Conservation (phyloP, 23 tunicate genomes). For the Halocynthia roretzi region DNA sequence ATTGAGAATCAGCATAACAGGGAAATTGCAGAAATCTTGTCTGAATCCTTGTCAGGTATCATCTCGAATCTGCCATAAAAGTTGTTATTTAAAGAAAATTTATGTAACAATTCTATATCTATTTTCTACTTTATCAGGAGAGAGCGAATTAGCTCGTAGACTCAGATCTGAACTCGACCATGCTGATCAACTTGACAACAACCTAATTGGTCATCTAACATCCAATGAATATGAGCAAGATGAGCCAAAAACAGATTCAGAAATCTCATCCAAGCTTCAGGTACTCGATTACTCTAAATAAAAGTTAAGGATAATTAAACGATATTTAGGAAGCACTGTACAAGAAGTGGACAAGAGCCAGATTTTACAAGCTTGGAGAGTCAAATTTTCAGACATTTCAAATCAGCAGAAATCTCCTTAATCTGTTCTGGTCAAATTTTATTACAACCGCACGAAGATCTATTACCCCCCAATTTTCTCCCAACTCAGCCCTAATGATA, state of each 20-base stretch:
- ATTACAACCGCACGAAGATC: too few relatives aligned
- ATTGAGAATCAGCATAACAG: constrained; percentile 52
- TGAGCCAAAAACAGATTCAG: constrained; percentile 42
- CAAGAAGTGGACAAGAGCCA: too few relatives aligned
- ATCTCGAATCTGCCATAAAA: not conserved
- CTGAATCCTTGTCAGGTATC: constrained; percentile 39
- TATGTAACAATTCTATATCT: not conserved
- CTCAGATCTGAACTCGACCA: constrained; percentile 70
- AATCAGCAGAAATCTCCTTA: too few relatives aligned
- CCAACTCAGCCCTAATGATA: too few relatives aligned
- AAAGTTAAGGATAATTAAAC: too few relatives aligned
- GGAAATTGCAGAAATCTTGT: constrained; percentile 60
- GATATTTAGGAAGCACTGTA: too few relatives aligned
- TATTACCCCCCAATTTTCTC: too few relatives aligned
- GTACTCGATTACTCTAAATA: too few relatives aligned
- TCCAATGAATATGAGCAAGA: constrained; percentile 17
- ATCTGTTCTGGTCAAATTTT: too few relatives aligned
- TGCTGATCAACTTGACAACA: constrained; percentile 72
- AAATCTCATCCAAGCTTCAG: constrained; percentile 58
- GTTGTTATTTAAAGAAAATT: not conserved
- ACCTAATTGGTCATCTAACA: constrained; percentile 60
- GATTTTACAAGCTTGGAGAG: too few relatives aligned
- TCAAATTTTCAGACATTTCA: too few relatives aligned
- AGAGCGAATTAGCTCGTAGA: constrained; percentile 62
- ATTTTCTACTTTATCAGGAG: constrained; percentile 32